Evolutionary conservation across 1,140 invertebrate genomes (phyloP), one percentile per base, ranked within the genome.

Genomic region (Bombus balteatus): DNA sequence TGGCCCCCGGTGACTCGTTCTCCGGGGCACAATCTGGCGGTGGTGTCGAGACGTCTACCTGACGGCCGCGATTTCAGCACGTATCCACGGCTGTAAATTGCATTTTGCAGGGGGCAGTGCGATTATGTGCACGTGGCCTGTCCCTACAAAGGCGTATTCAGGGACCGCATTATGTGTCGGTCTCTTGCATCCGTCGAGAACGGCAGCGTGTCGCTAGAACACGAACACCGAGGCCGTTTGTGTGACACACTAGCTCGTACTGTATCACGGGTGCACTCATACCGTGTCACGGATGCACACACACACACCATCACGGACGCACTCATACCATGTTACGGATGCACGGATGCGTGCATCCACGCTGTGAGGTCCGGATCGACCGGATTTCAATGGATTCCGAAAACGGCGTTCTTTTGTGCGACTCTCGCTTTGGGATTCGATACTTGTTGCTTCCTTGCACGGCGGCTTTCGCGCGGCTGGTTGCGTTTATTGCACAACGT

Each of bases 51-150:
- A 53, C 81, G 81, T 89, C 81, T 77, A 81, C 77, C 78, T 78
- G 88, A 89, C 88, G 88, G 75, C 12, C 57, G 62, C 79, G 87
- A 83, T 89, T 89, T 87, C 81, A 39, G 70, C 88, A 65, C 86
- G 87, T 79, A 88, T 75, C 71, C 85, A 70, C 66, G 81, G 87
- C 83, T 82, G 84, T 70, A 89, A 89, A 89, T 89, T 89, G 85
- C 80, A 87, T 89, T 83, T 87, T 89, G 71, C 88, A 62, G 43
- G 57, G 72, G 62, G 74, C 22, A 43, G 66, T 81, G 22, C 88
- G 79, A 89, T 89, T 89, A 89, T 83, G 74, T 79, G 87, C 88
- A 86, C 84, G 87, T 87, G 83, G 77, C 70, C 74, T 74, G 80
- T 39, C 57, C 28, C 39, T 81, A 70, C 88, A 77, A 83, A 79